phyloP scores from a whole-genome alignment of 2,797 vertebrate genomes.

The Menidia menidia region DNA sequence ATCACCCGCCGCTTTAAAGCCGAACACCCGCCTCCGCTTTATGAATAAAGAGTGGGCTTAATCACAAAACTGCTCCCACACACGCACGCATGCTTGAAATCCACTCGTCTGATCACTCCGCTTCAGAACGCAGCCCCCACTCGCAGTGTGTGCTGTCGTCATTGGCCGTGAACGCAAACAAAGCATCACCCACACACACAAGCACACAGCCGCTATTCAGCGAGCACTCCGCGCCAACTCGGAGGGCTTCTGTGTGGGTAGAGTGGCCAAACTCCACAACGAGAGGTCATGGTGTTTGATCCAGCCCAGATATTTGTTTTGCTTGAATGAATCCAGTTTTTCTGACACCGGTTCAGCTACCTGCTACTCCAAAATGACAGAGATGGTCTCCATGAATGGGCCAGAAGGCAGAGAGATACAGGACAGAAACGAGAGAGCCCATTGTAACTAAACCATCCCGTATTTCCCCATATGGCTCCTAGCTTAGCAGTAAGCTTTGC shows the following conservation, averaged over 20 bases:
- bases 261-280: neutral
- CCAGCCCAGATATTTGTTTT: neutral
- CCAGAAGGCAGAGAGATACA: no score
- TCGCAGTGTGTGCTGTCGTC: neutral
- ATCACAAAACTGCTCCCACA: neutral
- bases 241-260: constrained; percentile 2
- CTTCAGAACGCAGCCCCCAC: no score
- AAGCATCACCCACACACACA: constrained; percentile 12
- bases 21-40: neutral
- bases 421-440: no score
- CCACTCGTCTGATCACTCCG: neutral
- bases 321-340: no score
- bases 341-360: neutral
- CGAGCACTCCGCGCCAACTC: neutral
- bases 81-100: neutral
- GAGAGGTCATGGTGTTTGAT: neutral
- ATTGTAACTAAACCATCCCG: no score
- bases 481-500: no score
- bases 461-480: no score
- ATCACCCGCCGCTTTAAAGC: neutral
- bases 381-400: neutral
- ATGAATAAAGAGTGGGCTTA: constrained; percentile 1
- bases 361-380: no score
- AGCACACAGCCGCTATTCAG: neutral
- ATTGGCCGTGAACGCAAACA: constrained; percentile 1